Evolutionary conservation across 2,797 vertebrate species (phyloP).

Genomic region (Momotus momota): DNA sequence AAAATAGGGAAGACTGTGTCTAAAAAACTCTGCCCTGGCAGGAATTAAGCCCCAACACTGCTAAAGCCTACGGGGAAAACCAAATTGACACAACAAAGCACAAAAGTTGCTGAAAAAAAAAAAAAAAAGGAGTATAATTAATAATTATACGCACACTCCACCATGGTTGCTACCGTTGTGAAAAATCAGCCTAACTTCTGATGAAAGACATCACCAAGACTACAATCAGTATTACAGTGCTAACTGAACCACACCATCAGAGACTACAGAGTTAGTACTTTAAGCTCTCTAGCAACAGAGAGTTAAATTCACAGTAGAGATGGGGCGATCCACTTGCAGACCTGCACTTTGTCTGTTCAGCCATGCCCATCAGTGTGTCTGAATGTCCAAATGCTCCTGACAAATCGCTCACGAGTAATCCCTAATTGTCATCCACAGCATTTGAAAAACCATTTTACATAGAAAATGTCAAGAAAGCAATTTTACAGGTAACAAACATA

Average conservation of each 20-base stretch:
- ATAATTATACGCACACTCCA: rapidly evolving
- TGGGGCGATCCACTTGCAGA: background rate
- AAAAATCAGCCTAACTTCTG: background rate
- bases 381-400: background rate
- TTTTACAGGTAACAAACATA: background rate
- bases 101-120: background rate
- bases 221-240: background rate
- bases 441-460: background rate
- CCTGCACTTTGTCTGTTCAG: background rate
- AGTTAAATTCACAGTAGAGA: background rate
- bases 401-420: background rate
- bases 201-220: background rate
- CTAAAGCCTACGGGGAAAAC: background rate
- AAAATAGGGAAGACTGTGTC: background rate
- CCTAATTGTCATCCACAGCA: background rate
- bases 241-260: background rate
- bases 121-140: background rate
- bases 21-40: background rate
- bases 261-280: background rate
- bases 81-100: background rate
- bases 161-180: background rate
- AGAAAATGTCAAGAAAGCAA: background rate
- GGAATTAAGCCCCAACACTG: background rate
- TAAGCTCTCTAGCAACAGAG: background rate
- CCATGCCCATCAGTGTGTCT: background rate